A percentile compares a stretch with the other conserved stretches of the same genome.
phyloP scores from a whole-genome alignment of 2,888 invertebrate genomes.

The Timema cristinae region DNA sequence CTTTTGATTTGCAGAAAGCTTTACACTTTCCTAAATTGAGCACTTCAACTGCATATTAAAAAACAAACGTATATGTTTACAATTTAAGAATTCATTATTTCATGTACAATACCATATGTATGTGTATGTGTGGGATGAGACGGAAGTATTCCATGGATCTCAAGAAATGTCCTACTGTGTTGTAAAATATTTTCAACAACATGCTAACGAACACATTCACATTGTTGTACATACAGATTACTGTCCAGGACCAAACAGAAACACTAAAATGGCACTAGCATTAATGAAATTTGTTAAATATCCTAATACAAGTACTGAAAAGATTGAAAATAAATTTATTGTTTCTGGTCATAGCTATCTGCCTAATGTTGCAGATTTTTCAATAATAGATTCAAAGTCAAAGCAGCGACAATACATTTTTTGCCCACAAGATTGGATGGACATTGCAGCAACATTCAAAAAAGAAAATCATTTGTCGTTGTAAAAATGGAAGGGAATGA shows the following conservation, averaged over 20 bases:
- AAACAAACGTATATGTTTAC: background rate
- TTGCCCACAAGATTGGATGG: background rate
- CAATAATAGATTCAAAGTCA: no score
- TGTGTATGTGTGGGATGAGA: constrained; percentile 15
- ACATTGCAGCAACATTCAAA: background rate
- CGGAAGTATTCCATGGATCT: background rate
- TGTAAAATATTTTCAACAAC: background rate
- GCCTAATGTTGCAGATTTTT: no score
- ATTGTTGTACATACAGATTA: no score
- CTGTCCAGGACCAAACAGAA: no score
- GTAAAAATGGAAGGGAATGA: background rate
- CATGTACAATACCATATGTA: background rate
- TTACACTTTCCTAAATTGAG: background rate
- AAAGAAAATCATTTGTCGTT: background rate
- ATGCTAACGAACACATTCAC: background rate
- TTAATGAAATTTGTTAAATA: no score
- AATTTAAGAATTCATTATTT: constrained; percentile 1
- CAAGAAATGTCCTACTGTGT: background rate
- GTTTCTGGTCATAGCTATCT: no score
- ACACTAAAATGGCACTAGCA: no score
- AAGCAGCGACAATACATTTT: no score
- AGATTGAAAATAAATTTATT: no score
- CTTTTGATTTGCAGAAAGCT: background rate
- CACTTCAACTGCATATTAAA: background rate
- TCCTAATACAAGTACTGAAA: no score